Evolutionary conservation across 2,797 vertebrate genomes (phyloP).

Genomic region (Chaetodon trifasciatus): DNA sequence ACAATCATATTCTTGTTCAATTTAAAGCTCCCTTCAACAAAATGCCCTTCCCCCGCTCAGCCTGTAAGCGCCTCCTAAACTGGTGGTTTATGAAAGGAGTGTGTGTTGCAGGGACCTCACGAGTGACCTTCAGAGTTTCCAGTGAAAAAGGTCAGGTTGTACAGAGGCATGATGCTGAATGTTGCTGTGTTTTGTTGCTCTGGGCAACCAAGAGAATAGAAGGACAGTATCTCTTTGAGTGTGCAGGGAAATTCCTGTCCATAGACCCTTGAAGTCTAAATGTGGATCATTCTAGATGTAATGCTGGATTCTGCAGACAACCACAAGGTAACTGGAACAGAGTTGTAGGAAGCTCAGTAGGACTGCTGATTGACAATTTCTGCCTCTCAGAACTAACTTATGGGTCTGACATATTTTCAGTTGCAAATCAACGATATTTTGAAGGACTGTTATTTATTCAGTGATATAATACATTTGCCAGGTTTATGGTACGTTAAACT

Average conservation of each 20-base stretch:
- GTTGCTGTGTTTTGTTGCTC: conserved; percentile 37
- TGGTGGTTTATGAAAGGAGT: conserved; percentile 45
- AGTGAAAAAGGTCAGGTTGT: conserved; percentile 45
- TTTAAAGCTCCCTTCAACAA: conserved; percentile 27
- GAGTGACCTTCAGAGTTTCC: conserved; percentile 45
- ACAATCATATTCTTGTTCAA: conserved; percentile 51
- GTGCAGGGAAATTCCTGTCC: conserved; percentile 33
- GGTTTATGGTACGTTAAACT: no score
- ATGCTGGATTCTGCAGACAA: background rate
- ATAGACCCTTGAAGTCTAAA: background rate
- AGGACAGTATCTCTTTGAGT: conserved; percentile 44
- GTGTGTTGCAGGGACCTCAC: conserved; percentile 40
- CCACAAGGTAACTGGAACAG: background rate
- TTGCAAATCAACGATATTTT: no score
- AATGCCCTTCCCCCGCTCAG: background rate
- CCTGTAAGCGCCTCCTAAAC: conserved; percentile 11
- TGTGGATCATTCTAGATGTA: background rate
- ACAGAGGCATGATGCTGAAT: conserved; percentile 23
- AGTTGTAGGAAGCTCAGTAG: background rate
- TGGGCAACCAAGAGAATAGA: conserved; percentile 20
- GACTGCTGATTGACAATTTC: background rate
- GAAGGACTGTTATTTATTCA: no score
- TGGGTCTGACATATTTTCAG: no score
- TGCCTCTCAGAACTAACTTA: background rate
- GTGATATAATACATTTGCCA: no score